These are phyloP conservation scores for Apistogramma diplotaenia DNA, from an alignment of 2,113 vertebrate genomes.

Conservation along the genomic window DNA sequence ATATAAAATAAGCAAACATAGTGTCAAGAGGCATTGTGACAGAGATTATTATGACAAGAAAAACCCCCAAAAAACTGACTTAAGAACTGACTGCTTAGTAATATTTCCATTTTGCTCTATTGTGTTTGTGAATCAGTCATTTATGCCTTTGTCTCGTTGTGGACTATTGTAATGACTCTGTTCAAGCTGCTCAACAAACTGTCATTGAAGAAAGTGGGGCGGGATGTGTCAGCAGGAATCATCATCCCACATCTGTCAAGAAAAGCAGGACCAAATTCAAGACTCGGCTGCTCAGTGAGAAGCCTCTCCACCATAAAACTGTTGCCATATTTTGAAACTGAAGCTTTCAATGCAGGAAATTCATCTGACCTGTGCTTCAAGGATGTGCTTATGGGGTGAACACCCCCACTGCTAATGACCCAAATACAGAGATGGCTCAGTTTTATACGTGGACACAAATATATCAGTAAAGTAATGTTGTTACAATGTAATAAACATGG, in stretches of 20 bases:
- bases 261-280: neutral
- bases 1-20: neutral
- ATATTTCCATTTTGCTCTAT: neutral
- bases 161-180: neutral
- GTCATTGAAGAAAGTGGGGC: neutral
- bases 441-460: neutral
- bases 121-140: conserved; percentile 8
- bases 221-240: neutral
- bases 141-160: conserved; percentile 4
- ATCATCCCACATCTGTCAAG: conserved; percentile 5
- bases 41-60: neutral
- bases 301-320: neutral
- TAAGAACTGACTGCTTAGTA: neutral
- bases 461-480: neutral
- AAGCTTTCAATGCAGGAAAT: neutral
- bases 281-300: neutral
- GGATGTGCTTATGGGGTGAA: neutral
- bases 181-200: neutral
- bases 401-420: neutral
- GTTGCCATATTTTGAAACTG: neutral
- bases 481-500: neutral
- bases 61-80: neutral
- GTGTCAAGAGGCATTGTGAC: neutral
- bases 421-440: neutral
- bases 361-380: neutral